Evolutionary conservation across 2,797 vertebrate genomes (phyloP).

Genomic region (Rhynchotus rufescens): DNA sequence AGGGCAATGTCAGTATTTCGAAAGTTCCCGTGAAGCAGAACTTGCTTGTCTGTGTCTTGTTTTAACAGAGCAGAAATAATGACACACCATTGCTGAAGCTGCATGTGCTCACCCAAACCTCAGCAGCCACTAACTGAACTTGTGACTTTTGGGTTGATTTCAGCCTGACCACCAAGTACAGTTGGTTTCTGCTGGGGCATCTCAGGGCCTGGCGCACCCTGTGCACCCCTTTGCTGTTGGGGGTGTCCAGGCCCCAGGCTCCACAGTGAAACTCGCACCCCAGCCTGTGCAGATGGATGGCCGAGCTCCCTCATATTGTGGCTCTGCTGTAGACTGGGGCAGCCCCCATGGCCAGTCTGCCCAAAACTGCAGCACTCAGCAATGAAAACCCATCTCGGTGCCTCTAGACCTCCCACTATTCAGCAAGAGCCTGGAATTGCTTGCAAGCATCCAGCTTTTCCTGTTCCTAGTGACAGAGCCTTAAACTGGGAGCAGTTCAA

Average conservation of each 20-base stretch:
- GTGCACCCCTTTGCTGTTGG: fast-evolving
- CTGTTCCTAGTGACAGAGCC: fast-evolving
- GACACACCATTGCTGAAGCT: not conserved
- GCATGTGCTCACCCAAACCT: not conserved
- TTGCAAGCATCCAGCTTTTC: not conserved
- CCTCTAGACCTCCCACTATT: not conserved
- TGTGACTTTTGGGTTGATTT: not conserved
- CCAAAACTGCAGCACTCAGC: not conserved
- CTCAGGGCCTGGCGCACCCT: not conserved
- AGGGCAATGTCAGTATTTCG: not conserved
- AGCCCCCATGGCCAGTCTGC: not conserved
- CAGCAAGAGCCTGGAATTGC: fast-evolving
- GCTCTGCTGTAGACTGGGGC: not conserved
- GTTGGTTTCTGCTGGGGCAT: not conserved
- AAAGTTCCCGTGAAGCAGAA: not conserved
- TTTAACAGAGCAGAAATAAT: constrained; percentile 20
- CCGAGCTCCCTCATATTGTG: not conserved
- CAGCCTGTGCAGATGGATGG: fast-evolving
- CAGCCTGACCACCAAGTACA: not conserved
- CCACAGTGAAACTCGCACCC: fast-evolving
- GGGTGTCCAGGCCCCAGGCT: not conserved
- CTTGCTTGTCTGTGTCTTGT: constrained; percentile 16
- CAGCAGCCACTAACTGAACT: constrained; percentile 6
- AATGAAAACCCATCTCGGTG: not conserved
- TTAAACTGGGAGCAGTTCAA: not conserved